phyloP scores from a whole-genome alignment of 2,888 invertebrate species.

The Temnothorax unifasciatus region DNA sequence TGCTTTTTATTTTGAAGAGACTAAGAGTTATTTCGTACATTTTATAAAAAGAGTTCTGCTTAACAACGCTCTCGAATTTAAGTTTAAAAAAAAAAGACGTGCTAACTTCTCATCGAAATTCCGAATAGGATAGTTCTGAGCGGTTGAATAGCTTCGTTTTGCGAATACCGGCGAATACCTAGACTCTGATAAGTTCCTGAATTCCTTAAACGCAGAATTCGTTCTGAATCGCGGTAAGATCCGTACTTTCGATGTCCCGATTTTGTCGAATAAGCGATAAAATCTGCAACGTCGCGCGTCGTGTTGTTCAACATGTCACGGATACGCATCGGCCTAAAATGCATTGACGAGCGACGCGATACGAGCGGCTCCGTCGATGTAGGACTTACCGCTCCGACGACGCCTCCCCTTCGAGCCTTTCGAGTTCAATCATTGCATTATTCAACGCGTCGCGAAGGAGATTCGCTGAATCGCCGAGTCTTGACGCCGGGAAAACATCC shows the following conservation, averaged over 20 bases:
- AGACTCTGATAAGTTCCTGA: neutral
- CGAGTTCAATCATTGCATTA: constrained; percentile 62
- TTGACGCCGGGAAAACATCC: constrained; percentile 55
- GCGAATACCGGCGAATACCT: neutral
- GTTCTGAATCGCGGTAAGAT: neutral
- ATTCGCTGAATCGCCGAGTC: constrained; percentile 32
- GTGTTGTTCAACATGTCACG: constrained; percentile 19
- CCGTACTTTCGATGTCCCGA: neutral
- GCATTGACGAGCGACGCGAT: constrained; percentile 12
- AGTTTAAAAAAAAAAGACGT: neutral
- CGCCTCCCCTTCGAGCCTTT: neutral
- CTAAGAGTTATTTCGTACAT: neutral
- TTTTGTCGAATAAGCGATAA: neutral
- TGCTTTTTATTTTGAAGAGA: neutral
- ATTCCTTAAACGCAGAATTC: neutral
- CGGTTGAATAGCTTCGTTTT: neutral
- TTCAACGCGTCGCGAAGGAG: constrained; percentile 51
- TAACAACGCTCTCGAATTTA: neutral
- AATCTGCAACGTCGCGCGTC: neutral
- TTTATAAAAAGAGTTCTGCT: neutral
- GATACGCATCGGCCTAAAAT: constrained; percentile 22
- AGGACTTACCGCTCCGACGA: constrained; percentile 5
- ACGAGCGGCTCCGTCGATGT: neutral
- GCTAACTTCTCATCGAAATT: neutral
- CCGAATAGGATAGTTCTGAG: neutral